Evolutionary conservation across 2,888 invertebrate species (phyloP).

Genomic region (Melipona beecheii): DNA sequence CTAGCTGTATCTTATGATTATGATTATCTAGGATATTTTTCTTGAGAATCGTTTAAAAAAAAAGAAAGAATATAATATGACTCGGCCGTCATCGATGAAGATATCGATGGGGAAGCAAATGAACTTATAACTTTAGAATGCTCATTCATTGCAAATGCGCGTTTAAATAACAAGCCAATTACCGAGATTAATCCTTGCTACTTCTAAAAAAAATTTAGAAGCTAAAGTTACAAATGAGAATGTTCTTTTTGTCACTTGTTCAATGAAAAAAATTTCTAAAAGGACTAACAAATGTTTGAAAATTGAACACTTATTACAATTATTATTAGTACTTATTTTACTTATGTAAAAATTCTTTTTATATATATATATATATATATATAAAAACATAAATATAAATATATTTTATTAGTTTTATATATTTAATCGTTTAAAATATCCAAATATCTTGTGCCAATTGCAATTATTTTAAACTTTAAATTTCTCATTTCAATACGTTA

Average conservation of each 20-base stretch:
- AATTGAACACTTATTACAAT: not conserved
- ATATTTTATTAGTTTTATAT: not conserved
- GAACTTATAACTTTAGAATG: conserved; percentile 46
- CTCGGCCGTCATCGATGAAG: conserved; percentile 41
- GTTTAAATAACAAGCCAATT: conserved; percentile 16
- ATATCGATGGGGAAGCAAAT: conserved; percentile 39
- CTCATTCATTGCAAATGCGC: conserved; percentile 35
- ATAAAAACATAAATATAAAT: not conserved
- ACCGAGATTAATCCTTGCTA: conserved; percentile 1
- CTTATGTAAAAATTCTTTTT: not conserved
- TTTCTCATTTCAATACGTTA: not conserved
- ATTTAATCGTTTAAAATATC: not conserved
- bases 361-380: not conserved
- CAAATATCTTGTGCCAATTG: not conserved
- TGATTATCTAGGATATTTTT: conserved; percentile 24
- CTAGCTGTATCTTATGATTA: not conserved
- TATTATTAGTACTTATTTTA: not conserved
- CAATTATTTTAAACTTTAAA: not conserved
- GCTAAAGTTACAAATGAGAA: not conserved
- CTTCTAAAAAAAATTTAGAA: conserved; percentile 9
- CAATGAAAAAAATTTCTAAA: not conserved
- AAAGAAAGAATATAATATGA: conserved; percentile 17
- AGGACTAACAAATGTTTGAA: not conserved
- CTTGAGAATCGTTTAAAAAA: conserved; percentile 4
- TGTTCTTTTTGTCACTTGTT: not conserved